Conservation (phyloP, 2,888 invertebrate genomes). For the Galeopsomyia nigrocyanea region DNA sequence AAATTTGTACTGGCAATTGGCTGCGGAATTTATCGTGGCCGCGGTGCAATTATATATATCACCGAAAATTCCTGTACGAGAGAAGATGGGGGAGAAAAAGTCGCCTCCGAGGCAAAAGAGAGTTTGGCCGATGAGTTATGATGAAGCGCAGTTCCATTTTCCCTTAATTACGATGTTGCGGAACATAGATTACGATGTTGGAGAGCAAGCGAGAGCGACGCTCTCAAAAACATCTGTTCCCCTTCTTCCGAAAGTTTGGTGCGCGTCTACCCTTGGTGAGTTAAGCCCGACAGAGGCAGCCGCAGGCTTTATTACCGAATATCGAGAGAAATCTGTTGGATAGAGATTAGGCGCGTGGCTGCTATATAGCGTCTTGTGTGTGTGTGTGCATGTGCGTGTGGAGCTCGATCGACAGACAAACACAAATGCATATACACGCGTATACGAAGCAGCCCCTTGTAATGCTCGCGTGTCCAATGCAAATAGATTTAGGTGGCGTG, state of each 20-base stretch:
- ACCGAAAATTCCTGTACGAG: slow-evolving; percentile 7
- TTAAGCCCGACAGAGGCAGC: slow-evolving; percentile 28
- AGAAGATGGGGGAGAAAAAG: neutral
- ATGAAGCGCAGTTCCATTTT: slow-evolving; percentile 58
- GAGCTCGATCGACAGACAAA: no score
- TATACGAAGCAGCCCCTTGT: no score
- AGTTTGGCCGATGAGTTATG: slow-evolving; percentile 39
- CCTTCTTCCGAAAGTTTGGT: slow-evolving; percentile 59
- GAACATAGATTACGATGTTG: slow-evolving; percentile 68
- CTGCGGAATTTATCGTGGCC: slow-evolving; percentile 1
- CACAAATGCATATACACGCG: no score
- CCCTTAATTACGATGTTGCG: slow-evolving; percentile 68
- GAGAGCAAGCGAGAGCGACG: slow-evolving; percentile 41
- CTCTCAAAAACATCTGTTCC: slow-evolving; percentile 69
- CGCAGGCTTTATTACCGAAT: slow-evolving; percentile 47
- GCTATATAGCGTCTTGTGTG: neutral
- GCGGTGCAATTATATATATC: neutral
- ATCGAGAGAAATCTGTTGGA: slow-evolving; percentile 22
- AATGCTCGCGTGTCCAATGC: slow-evolving; percentile 33
- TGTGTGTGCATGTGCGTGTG: neutral
- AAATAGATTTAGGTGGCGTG: slow-evolving; percentile 30
- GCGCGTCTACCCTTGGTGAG: slow-evolving; percentile 10
- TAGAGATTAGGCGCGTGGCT: neutral
- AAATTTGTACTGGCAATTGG: slow-evolving; percentile 3
- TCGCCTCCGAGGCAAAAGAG: slow-evolving; percentile 12